Percentiles rank a stretch among this genome's conserved stretches.
These are phyloP conservation scores for Drosophila suboccidentalis DNA, from an alignment of 2,888 invertebrate species.

Conservation along the genomic window DNA sequence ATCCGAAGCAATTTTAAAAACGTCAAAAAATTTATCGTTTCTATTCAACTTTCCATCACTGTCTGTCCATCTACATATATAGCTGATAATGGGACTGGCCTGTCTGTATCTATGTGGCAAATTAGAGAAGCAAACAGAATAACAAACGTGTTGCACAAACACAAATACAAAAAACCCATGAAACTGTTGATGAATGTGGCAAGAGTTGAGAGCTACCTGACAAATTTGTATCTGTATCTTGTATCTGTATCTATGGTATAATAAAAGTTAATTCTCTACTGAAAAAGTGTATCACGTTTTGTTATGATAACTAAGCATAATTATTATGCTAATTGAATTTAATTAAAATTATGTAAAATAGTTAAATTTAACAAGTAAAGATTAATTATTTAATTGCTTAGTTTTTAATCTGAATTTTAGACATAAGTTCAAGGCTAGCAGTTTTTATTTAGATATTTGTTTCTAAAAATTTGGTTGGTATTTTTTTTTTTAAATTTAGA, in stretches of 20 bases:
- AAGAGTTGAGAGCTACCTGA: conserved; percentile 27
- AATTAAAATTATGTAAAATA: not conserved
- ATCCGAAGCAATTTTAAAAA: no score
- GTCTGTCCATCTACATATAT: conserved; percentile 15
- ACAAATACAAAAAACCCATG: conserved; percentile 12
- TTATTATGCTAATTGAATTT: not conserved
- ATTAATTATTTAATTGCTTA: no score
- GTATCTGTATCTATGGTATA: not conserved
- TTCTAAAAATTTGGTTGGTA: no score
- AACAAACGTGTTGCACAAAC: conserved; percentile 15
- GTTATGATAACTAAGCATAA: not conserved
- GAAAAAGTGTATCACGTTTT: not conserved
- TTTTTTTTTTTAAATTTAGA: no score
- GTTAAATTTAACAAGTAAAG: no score
- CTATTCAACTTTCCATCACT: no score
- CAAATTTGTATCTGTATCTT: not conserved
- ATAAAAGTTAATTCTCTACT: not conserved
- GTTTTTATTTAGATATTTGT: not conserved
- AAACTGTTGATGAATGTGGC: conserved; percentile 12
- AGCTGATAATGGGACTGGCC: conserved; percentile 63
- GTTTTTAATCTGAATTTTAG: no score
- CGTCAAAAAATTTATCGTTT: no score
- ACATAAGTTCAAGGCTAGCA: not conserved
- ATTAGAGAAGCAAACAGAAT: conserved; percentile 66
- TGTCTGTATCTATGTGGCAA: conserved; percentile 49